Base-by-base conservation (phyloP, 2,797 vertebrate species). In the Trematomus bernacchii region DNA sequence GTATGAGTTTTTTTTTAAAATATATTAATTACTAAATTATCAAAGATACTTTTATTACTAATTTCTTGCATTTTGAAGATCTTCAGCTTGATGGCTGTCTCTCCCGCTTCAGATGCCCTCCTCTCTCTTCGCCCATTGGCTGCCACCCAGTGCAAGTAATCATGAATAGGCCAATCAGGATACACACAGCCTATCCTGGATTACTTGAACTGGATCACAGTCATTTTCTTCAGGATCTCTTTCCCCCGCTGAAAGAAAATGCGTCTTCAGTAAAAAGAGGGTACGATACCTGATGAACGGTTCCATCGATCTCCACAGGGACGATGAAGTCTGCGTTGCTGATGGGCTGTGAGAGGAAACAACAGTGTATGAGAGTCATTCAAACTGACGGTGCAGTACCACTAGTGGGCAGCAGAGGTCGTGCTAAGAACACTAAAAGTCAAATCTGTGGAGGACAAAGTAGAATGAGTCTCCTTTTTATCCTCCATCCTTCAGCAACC, bases 131-230 rank as follows among this genome's bases (percentile, higher is more conserved):
- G 87, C 61, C 37, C 76, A 77, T 87, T 61, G 59, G 94, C 86
- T 87, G 91, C 93, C 90, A 95, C 95, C 97, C 93, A 95, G 96
- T 96, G 96, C 98, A 99, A 99, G 98, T 99, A 99, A 97, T 97
- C 97, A 85, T 96, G 98, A 97, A 98, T 96, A 99, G 98, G 98
- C 98, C 96, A 96, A 92, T 91, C 88, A 93, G 92, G 93, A 96
- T 80, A 94, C 90, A 95, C 94, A 98, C 97, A 99, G 98, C 98
- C 98, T 99, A 99, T 99, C 98, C 98, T 99, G 98, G 98, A 98
- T 99, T 99, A 99, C 98, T 99, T 99, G 98, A 99, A 99, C 94
- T 90, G 91, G 96, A 96, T 95, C 91, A 95, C 94, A 92, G 94
- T 95, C 91, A 65, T 19, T 86, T 62, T 81, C 83, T 60, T 71